Base-by-base conservation (phyloP, 2,797 vertebrate genomes). In the Cuniculus paca region DNA sequence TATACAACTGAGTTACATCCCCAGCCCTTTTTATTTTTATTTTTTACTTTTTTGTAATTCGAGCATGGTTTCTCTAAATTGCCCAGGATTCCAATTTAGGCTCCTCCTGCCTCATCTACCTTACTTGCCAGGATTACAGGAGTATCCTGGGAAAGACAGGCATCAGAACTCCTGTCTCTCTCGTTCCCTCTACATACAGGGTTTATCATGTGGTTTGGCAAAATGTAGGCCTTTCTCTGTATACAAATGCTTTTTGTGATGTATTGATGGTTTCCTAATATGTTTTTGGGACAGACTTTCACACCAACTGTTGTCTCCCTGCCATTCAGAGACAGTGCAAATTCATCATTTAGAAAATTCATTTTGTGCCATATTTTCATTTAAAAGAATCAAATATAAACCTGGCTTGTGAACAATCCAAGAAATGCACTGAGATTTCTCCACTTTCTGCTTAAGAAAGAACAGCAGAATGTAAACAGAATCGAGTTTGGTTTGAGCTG, bases 391-490 rank as follows among this genome's bases (percentile, higher is more conserved):
- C 56, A 90, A 92, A 79, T 34, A 13, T 39, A 81, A 61, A 1
- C 85, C 16, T 45, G 56, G 54, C 20, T 84, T 90, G 19, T 75
- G 84, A 77, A 72, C 39, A 91, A 39, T 31, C 13, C 14, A 31
- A 83, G 26, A 88, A 95, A 28, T 16, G 6, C 28, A 86, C 0
- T 85, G 65, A 52, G 12, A 90, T 88, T 82, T 91, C 61, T 94
- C 39, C 80, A 6, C 63, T 75, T 39, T 97, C 42, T 13, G 11
- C 60, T 80, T 89, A 94, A 93, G 42, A 58, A 93, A 87, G 50
- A 89, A 65, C 7, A 78, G 58, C 63, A 68, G 36, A 79, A 60
- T 56, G 83, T 87, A 95, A 95, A 88, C 45, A 96, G 85, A 96
- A 91, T 50, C 72, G 42, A 31, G 48, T 90, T 94, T 36, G 54